phyloP scores from a whole-genome alignment of 1,140 invertebrate species.

The Formica exsecta region DNA sequence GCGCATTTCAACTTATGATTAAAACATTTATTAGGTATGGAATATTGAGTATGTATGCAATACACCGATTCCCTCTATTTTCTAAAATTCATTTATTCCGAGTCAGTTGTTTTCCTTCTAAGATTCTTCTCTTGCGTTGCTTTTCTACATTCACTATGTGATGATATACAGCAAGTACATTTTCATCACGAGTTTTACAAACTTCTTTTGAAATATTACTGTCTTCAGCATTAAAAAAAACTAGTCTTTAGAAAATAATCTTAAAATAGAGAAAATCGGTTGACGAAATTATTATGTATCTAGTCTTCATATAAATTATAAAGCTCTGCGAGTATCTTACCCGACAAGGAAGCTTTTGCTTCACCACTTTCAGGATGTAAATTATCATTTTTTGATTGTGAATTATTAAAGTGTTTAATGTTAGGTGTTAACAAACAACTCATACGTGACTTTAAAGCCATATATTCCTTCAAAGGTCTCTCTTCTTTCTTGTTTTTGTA shows the following conservation, averaged over 20 bases:
- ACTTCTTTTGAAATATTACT: neutral
- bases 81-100: too few relatives aligned
- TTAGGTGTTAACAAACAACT: constrained; percentile 77
- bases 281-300: constrained; percentile 16
- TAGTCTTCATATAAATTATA: constrained; percentile 74
- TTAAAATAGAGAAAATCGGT: neutral
- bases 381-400: neutral
- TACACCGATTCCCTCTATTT: too few relatives aligned
- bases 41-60: too few relatives aligned
- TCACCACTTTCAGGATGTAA: neutral
- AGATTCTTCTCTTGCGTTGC: too few relatives aligned
- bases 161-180: too few relatives aligned
- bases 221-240: neutral
- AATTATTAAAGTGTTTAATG: constrained; percentile 63
- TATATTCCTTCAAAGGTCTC: constrained; percentile 74
- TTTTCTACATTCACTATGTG: too few relatives aligned
- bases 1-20: too few relatives aligned
- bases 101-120: too few relatives aligned
- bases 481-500: constrained; percentile 31
- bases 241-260: too few relatives aligned
- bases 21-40: too few relatives aligned
- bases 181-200: too few relatives aligned
- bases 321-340: constrained; percentile 68
- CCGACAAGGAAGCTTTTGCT: constrained; percentile 44
- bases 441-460: constrained; percentile 74